Conservation (phyloP, 2,888 invertebrate genomes). For the Axea sp. region DNA sequence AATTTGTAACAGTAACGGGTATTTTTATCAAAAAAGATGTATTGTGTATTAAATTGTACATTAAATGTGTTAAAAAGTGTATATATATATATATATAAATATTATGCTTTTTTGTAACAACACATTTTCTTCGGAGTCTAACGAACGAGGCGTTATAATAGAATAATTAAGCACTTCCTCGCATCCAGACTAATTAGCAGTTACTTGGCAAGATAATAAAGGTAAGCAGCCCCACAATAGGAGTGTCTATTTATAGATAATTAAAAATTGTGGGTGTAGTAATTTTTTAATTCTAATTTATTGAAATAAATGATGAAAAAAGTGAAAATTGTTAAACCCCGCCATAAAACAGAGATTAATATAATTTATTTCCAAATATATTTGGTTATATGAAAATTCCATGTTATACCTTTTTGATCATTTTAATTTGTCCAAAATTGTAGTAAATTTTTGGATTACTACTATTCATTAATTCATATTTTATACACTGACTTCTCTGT, state of each 20-base stretch:
- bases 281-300: constrained; percentile 21
- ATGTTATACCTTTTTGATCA: too few relatives aligned
- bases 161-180: constrained; percentile 58
- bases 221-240: constrained; percentile 35
- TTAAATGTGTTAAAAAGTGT: constrained; percentile 31
- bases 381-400: too few relatives aligned
- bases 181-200: constrained; percentile 51
- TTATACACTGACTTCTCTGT: too few relatives aligned
- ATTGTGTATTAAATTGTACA: constrained; percentile 41
- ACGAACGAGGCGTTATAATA: constrained; percentile 46
- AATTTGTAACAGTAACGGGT: too few relatives aligned
- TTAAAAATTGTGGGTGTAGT: constrained; percentile 39
- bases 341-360: too few relatives aligned
- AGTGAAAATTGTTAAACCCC: constrained; percentile 35
- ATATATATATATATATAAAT: constrained; percentile 31
- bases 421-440: too few relatives aligned
- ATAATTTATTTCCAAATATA: too few relatives aligned
- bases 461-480: too few relatives aligned
- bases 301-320: constrained; percentile 33
- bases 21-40: too few relatives aligned
- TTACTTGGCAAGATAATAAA: constrained; percentile 43
- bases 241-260: constrained; percentile 55
- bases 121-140: constrained; percentile 44
- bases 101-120: constrained; percentile 33
- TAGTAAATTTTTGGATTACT: too few relatives aligned